Evolutionary conservation across 2,797 vertebrate species (phyloP), one percentile per base, ranked within the genome.

Genomic region (Melanitta fusca): DNA sequence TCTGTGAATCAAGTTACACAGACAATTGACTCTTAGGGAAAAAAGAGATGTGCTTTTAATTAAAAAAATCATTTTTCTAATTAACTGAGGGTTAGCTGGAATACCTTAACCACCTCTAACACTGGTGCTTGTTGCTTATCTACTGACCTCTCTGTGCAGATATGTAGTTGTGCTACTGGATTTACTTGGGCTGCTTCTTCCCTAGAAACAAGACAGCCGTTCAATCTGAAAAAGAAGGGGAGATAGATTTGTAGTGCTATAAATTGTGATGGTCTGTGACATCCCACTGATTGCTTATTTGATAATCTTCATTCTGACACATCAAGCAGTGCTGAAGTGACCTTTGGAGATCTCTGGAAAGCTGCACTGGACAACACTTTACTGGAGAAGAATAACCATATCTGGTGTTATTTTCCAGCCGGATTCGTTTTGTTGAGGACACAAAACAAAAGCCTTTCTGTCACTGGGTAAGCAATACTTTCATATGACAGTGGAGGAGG

Each of bases 391-490:
- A 93, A 96, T 82, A 86, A 16, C 24, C 51, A 80, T 17, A 32
- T 88, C 69, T 74, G 47, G 28, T 19, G 64, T 78, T 87, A 64
- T 73, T 97, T 77, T 89, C 51, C 65, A 90, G 32, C 32, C 87
- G 61, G 32, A 80, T 90, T 86, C 18, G 43, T 96, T 94, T 93
- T 89, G 87, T 38, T 79, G 88, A 93, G 82, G 88, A 78, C 56
- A 92, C 62, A 93, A 96, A 97, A 34, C 83, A 89, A 91, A 91
- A 79, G 38, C n/a, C 32, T 17, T 21, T 92, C 75, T 94, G 79
- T 96, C 77, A 92, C 64, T 74, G 87, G 83, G 84, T 95, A 92
- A 80, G 57, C 62, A 88, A 85, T 85, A 93, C 39, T 51, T 81
- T 95, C 91, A 65, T 81, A 47, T 94, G 89, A 96, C 84, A 95